Evolutionary conservation across 2,797 vertebrate species (phyloP), one percentile per base, ranked within the genome.

Genomic region (Sebastes nivosus): DNA sequence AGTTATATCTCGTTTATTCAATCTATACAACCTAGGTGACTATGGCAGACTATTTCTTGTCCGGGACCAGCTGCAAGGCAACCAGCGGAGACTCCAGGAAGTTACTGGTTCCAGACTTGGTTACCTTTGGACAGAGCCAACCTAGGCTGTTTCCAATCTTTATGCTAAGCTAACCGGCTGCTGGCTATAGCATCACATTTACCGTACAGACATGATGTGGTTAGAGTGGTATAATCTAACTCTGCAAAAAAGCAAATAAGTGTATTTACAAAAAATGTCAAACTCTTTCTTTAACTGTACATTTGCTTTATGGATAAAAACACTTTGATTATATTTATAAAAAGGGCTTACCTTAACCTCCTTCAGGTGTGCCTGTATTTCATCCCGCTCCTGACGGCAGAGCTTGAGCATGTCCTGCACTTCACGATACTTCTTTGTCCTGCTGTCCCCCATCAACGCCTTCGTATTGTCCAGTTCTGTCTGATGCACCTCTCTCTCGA

Each of bases 401-500:
- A 95, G 91, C 84, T 92, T 91, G 32, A 94, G 92, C 66, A 94
- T 86, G 67, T 97, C 96, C 84, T 97, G 95, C 77, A 95, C 68
- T 1, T 95, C 96, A 4, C 88, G 92, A 5, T 97, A 86, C 69
- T 85, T 92, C 80, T 87, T 93, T 2, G 50, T 89, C 88, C 93
- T 95, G 82, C 90, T 79, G 27, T 92, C 95, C 82, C 97, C 95
- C 74, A 93, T 57, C 12, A 93, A 94, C 0, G 86, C 93, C 70
- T 88, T 94, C 61, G 97, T 83, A 88, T 94, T 95, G 29, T 83
- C 88, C 89, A 98, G 32, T 72, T 98, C 97, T 73, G 95, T 96
- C 85, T 95, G 95, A 85, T 98, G 97, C 87, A 96, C 90, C 61
- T 97, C 97, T 74, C 97, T 95, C 91, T 99, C 97, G 2, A 97